Evolutionary conservation across 1,140 invertebrate genomes (phyloP).

Genomic region (Sesamia nonagrioides): DNA sequence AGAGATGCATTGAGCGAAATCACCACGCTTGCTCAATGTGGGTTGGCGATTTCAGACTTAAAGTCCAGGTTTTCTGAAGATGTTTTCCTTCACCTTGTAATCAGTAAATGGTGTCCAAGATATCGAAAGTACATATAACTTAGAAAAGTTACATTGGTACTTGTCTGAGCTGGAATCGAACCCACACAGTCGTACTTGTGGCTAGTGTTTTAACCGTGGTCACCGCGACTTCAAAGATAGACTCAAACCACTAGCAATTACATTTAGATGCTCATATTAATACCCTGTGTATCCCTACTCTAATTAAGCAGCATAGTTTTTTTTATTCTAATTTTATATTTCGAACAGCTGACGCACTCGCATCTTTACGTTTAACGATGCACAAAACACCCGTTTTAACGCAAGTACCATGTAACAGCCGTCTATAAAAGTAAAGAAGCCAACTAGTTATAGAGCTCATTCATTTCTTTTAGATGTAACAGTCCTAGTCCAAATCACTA

Average conservation of each 20-base stretch:
- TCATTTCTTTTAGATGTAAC: conserved; percentile 30
- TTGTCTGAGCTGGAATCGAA: no score
- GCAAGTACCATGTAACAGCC: neutral
- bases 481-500: conserved; percentile 9
- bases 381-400: conserved; percentile 34
- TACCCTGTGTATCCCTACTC: conserved; percentile 7
- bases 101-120: no score
- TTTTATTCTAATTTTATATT: conserved; percentile 41
- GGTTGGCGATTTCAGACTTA: no score
- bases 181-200: no score
- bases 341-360: conserved; percentile 17
- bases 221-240: no score
- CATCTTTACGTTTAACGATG: conserved; percentile 30
- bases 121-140: no score
- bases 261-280: conserved; percentile 6
- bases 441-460: conserved; percentile 4
- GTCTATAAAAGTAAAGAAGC: conserved; percentile 24
- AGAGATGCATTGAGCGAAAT: no score
- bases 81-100: no score
- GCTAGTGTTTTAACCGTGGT: no score
- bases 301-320: conserved; percentile 4
- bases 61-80: no score
- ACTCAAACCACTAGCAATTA: neutral
- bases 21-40: no score
- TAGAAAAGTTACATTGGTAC: no score